These are phyloP conservation scores for Stigmatopora nigra DNA, from an alignment of 2,113 vertebrate genomes.

Conservation along the genomic window DNA sequence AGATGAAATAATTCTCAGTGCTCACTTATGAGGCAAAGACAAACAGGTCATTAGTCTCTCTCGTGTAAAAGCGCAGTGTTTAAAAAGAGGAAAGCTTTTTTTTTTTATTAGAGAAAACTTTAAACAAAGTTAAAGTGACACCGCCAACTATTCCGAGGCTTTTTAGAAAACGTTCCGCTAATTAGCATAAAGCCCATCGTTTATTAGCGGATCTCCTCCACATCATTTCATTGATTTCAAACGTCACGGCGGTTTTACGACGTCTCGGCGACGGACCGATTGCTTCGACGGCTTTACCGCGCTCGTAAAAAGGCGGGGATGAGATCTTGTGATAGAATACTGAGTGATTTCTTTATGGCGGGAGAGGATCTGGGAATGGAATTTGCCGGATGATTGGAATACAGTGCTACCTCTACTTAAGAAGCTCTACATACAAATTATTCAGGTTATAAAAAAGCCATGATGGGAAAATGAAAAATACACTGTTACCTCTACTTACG, in stretches of 20 bases:
- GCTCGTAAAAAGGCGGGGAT: constrained; percentile 36
- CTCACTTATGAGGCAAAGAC: constrained; percentile 40
- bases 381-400: constrained; percentile 21
- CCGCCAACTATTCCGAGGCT: constrained; percentile 32
- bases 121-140: constrained; percentile 20
- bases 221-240: constrained; percentile 44
- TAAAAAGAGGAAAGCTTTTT: constrained; percentile 10
- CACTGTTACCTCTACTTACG: no score
- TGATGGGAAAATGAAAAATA: no score
- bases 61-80: constrained; percentile 9
- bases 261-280: constrained; percentile 36
- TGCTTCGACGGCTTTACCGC: constrained; percentile 46
- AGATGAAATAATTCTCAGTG: constrained; percentile 38
- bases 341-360: constrained; percentile 46
- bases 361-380: constrained; percentile 19
- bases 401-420: no score
- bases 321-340: constrained; percentile 48
- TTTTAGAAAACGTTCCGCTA: constrained; percentile 40
- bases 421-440: no score
- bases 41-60: constrained; percentile 58
- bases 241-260: constrained; percentile 23
- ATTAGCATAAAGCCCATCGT: constrained; percentile 37
- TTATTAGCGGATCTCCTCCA: constrained; percentile 43
- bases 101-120: not conserved
- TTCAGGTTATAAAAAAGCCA: no score